These are phyloP conservation scores for Hippocampus zosterae DNA, from an alignment of 2,113 vertebrate species.

Conservation along the genomic window DNA sequence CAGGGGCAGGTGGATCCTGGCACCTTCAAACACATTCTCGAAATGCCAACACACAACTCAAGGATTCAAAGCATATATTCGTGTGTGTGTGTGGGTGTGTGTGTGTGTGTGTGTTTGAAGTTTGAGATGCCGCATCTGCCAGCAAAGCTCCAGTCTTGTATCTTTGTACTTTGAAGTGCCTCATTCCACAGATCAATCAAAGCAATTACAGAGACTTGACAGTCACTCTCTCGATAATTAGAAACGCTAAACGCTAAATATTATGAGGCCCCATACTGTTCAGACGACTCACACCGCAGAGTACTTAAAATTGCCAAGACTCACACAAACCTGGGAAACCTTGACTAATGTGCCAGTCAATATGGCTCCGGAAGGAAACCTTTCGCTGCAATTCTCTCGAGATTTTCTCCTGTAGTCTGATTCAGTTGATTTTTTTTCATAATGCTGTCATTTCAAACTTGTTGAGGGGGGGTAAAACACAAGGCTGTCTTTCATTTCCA, in stretches of 20 bases:
- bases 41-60: constrained; percentile 28
- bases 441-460: constrained; percentile 10
- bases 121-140: constrained; percentile 4
- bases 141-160: constrained; percentile 27
- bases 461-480: not conserved
- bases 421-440: not conserved
- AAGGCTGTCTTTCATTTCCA: not conserved
- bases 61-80: constrained; percentile 1
- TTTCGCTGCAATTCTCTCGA: not conserved
- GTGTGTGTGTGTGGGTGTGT: constrained; percentile 1
- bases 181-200: constrained; percentile 57
- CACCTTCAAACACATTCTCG: constrained; percentile 34
- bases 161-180: constrained; percentile 36
- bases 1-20: constrained; percentile 44
- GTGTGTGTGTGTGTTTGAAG: constrained; percentile 1
- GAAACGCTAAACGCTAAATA: constrained; percentile 46
- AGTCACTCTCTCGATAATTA: constrained; percentile 52
- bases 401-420: not conserved
- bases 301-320: constrained; percentile 25
- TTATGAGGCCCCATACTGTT: constrained; percentile 30
- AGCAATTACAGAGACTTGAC: constrained; percentile 51
- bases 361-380: not conserved
- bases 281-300: constrained; percentile 22
- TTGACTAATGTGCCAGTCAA: constrained; percentile 24
- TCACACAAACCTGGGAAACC: constrained; percentile 16